Percentiles rank a stretch among this genome's conserved stretches.
phyloP scores from a whole-genome alignment of 2,888 invertebrate species.

The Beris morrisii region DNA sequence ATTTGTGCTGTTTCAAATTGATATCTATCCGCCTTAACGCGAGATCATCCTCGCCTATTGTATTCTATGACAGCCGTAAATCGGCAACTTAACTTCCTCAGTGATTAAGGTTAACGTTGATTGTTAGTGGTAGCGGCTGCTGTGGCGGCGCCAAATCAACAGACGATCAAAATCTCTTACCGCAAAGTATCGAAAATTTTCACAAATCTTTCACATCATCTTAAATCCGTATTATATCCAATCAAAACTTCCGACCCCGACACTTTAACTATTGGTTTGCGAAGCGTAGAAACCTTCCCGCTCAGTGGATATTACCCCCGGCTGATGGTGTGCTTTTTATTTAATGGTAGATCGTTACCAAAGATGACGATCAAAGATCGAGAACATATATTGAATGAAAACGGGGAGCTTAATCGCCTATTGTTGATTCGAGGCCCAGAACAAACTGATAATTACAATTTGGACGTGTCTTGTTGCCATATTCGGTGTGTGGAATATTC shows the following conservation, averaged over 20 bases:
- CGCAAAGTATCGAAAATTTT: conserved; percentile 1
- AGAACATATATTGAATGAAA: conserved; percentile 19
- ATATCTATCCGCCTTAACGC: conserved; percentile 15
- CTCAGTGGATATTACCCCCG: conserved; percentile 1
- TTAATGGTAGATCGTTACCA: conserved; percentile 32
- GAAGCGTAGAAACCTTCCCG: too few relatives aligned
- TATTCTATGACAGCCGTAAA: conserved; percentile 21
- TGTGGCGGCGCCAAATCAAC: conserved; percentile 26
- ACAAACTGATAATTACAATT: conserved; percentile 29
- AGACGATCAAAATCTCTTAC: conserved; percentile 11
- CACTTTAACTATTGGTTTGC: background rate
- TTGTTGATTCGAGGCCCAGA: conserved; percentile 18
- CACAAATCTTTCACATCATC: conserved; percentile 26
- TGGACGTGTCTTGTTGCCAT: background rate
- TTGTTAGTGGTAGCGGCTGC: background rate
- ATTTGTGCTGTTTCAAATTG: conserved; percentile 29
- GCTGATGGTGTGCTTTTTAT: background rate
- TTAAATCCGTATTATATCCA: conserved; percentile 9
- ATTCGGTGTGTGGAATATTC: conserved; percentile 20
- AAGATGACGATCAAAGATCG: conserved; percentile 34
- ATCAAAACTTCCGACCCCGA: conserved; percentile 24
- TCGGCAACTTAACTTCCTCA: conserved; percentile 20
- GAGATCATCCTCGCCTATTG: conserved; percentile 23
- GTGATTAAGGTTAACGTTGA: conserved; percentile 20
- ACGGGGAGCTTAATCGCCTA: conserved; percentile 33